Evolutionary conservation across 2,797 vertebrate genomes (phyloP).

Genomic region (Lepilemur ruficaudatus): DNA sequence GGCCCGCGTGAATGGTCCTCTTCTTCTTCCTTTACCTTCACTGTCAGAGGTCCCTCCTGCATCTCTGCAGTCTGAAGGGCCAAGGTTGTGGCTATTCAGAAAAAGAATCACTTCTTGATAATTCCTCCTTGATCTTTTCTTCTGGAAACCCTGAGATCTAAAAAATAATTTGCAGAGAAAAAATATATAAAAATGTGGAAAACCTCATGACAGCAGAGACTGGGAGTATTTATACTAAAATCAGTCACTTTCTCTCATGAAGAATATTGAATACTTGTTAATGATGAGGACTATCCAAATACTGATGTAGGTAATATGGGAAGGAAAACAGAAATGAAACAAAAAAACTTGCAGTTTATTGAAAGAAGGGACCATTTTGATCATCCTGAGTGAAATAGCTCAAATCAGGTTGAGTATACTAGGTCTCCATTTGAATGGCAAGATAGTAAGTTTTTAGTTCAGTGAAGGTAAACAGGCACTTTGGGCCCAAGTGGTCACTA

Average conservation of each 20-base stretch:
- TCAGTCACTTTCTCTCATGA: not conserved
- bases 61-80: not conserved
- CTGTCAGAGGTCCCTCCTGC: not conserved
- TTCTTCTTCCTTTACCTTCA: slow-evolving; percentile 14
- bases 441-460: not conserved
- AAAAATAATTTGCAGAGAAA: slow-evolving; percentile 31
- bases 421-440: not conserved
- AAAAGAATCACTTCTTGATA: not conserved
- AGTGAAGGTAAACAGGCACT: not conserved
- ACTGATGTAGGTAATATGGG: not conserved
- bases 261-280: not conserved
- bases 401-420: not conserved
- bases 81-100: slow-evolving; percentile 27
- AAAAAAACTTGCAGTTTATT: not conserved
- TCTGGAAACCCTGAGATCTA: slow-evolving; percentile 41
- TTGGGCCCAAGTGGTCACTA: not conserved
- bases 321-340: not conserved
- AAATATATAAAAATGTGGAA: not conserved
- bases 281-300: not conserved
- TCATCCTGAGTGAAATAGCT: not conserved
- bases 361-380: not conserved
- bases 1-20: not conserved
- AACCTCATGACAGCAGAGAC: not conserved
- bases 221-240: not conserved
- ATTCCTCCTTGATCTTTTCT: not conserved